Evolutionary conservation across 35 echinoderm and acorn worm genomes (phyloP), one percentile per base, ranked within the genome.

Genomic region (Ophiothrix spiculata): DNA sequence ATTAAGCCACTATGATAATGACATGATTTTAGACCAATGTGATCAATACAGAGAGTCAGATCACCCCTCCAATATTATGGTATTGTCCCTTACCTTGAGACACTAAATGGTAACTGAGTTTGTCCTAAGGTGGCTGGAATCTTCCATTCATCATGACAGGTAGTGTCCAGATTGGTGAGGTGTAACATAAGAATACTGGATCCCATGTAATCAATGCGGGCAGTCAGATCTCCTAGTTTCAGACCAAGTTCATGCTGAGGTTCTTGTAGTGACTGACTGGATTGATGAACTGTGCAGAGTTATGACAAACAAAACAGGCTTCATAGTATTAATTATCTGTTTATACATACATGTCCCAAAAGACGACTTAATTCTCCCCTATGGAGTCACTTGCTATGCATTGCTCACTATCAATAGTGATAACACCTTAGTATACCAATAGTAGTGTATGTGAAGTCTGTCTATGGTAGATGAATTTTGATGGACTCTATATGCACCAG

Each of bases 201-300:
- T 17, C 95, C 95, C 95, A 98, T 98, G 92, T 98, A 98, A 74
- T 98, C 95, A n/a, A 98, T 90, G 21, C 91, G 85, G 32, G 81
- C 46, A 16, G 82, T 87, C 45, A 93, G 64, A 33, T 75, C 82
- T 1, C 76, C 95, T 28, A 98, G 78, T 45, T 87, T 76, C 0
- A 90, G 77, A 33, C 83, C 80, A 4, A 93, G 89, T 35, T 91
- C 90, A 76, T 98, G 95, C 3, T 89, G 89, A n/a, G 95, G 95
- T 64, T 93, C 95, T 63, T 93, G 89, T 19, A 77, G 77, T 23
- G 89, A 78, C 38, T 85, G 85, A 76, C 82, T 83, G 38, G 87
- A 86, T 37, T 96, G 90, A 39, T 76, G 49, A 78, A 88, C 90
- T 96, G 37, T 4, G 32, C 35, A 21, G 28, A 78, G n/a, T n/a